A percentile compares a stretch with the other conserved stretches of the same genome.
These are phyloP conservation scores for Aphis craccivora DNA, from an alignment of 1,140 invertebrate genomes.

Conservation along the genomic window DNA sequence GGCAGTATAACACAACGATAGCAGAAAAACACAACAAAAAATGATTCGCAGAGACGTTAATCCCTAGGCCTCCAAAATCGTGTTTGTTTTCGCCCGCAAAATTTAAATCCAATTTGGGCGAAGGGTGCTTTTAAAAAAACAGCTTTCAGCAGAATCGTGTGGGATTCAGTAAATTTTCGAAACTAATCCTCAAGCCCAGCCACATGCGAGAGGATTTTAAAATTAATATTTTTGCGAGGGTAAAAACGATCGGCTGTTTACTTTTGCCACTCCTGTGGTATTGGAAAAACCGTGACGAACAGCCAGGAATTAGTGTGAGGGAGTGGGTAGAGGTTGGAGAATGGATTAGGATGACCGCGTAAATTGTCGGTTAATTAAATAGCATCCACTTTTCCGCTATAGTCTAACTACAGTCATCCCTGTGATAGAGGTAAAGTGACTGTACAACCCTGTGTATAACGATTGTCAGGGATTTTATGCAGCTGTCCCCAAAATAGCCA, in stretches of 20 bases:
- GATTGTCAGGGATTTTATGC: neutral
- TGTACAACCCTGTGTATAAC: neutral
- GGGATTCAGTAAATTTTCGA: slow-evolving; percentile 4
- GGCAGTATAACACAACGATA: neutral
- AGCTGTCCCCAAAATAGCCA: neutral
- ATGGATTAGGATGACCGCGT: slow-evolving; percentile 49
- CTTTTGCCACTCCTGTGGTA: slow-evolving; percentile 14
- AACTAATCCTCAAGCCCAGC: neutral
- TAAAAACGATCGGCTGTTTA: slow-evolving; percentile 53
- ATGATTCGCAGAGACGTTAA: neutral
- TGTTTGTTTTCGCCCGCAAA: slow-evolving; percentile 46
- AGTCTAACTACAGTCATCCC: neutral
- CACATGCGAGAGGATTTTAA: slow-evolving; percentile 44
- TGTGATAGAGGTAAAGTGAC: neutral
- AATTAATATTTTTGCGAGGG: slow-evolving; percentile 51
- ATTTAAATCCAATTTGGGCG: slow-evolving; percentile 50
- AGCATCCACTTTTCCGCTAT: neutral
- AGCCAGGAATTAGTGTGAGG: neutral
- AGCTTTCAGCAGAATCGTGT: slow-evolving; percentile 20
- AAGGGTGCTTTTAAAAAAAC: slow-evolving; percentile 27
- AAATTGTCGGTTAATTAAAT: slow-evolving; percentile 53
- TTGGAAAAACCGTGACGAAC: slow-evolving; percentile 51
- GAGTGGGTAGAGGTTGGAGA: neutral
- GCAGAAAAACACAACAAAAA: slow-evolving; percentile 11
- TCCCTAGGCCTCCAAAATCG: slow-evolving; percentile 31